A percentile compares a stretch with the other conserved stretches of the same genome.
These are phyloP conservation scores for Drosophila cyrtoloma DNA, from an alignment of 2,888 invertebrate species.

Conservation along the genomic window DNA sequence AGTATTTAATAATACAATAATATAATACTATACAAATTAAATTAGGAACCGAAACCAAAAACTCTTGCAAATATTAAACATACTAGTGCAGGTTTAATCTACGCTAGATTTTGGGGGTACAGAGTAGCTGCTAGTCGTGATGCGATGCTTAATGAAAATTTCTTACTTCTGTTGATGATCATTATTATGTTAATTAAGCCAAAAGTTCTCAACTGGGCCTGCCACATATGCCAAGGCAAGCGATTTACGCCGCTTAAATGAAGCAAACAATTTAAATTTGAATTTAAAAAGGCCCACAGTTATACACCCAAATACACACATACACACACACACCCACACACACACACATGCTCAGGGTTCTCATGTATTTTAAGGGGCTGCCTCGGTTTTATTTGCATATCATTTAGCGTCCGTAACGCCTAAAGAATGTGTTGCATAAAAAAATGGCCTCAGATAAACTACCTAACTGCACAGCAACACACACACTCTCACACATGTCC, in stretches of 20 bases:
- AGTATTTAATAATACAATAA: background rate
- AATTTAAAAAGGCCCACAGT: slow-evolving; percentile 61
- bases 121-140: background rate
- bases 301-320: slow-evolving; percentile 1
- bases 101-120: background rate
- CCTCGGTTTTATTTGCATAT: slow-evolving; percentile 77
- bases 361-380: slow-evolving; percentile 43
- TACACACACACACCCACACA: background rate
- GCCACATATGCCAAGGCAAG: slow-evolving; percentile 44
- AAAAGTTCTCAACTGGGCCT: slow-evolving; percentile 37
- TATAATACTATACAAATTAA: background rate
- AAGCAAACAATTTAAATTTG: slow-evolving; percentile 77
- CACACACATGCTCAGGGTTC: slow-evolving; percentile 13
- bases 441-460: slow-evolving; percentile 62
- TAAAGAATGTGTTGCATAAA: slow-evolving; percentile 53
- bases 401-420: slow-evolving; percentile 65
- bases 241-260: slow-evolving; percentile 61
- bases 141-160: background rate
- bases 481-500: slow-evolving; percentile 2
- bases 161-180: slow-evolving; percentile 22
- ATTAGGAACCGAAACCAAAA: background rate
- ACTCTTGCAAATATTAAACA: no score
- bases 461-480: slow-evolving; percentile 45
- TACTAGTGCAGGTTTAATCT: background rate
- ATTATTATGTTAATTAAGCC: slow-evolving; percentile 73